These are phyloP conservation scores for Unio delphinus DNA, from an alignment of 2,888 invertebrate species.

Conservation along the genomic window DNA sequence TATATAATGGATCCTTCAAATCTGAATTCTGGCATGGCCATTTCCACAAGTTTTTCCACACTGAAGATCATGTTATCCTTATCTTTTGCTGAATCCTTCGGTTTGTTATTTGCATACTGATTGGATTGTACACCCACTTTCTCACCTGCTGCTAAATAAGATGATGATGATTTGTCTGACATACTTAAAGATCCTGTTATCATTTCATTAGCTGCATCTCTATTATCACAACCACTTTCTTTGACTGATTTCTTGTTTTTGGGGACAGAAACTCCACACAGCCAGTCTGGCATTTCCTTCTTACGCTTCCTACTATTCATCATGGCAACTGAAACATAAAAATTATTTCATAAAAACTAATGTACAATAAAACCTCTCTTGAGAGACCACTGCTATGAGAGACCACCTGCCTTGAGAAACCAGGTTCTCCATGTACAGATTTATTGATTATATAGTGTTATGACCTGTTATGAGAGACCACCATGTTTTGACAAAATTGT, in stretches of 20 bases:
- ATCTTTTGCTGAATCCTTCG: too few species aligned
- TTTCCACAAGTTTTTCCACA: slow-evolving; percentile 30
- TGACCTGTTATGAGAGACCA: too few species aligned
- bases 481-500: too few species aligned
- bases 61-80: slow-evolving; percentile 1
- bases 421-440: too few species aligned
- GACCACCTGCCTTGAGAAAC: too few species aligned
- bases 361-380: too few species aligned
- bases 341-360: too few species aligned
- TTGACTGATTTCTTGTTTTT: slow-evolving; percentile 1
- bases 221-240: neutral
- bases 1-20: slow-evolving; percentile 49
- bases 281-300: slow-evolving; percentile 26
- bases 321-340: too few species aligned
- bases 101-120: neutral
- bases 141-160: neutral
- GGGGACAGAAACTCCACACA: slow-evolving; percentile 20
- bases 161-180: neutral
- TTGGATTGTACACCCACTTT: neutral
- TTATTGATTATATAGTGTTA: too few species aligned
- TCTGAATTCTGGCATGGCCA: slow-evolving; percentile 38
- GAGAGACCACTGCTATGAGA: too few species aligned
- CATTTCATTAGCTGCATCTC: neutral
- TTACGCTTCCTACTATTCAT: slow-evolving; percentile 9
- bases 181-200: neutral